Conservation (phyloP, 2,888 invertebrate genomes). For the Nomada ruficornis region DNA sequence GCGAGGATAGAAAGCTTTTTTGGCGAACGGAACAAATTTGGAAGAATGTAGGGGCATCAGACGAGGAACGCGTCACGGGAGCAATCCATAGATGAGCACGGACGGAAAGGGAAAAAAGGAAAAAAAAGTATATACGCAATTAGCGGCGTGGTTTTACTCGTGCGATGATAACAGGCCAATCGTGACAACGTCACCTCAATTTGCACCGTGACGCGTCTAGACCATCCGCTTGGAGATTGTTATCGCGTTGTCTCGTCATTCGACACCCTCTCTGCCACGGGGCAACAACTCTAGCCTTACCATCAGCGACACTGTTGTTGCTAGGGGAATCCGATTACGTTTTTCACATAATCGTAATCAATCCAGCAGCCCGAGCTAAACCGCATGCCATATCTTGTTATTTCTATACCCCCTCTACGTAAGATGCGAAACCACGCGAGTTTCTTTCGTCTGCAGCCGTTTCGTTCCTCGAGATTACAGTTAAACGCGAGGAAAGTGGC, state of each 20-base stretch:
- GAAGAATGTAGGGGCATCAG: slow-evolving; percentile 1
- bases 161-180: slow-evolving; percentile 9
- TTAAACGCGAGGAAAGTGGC: slow-evolving; percentile 1
- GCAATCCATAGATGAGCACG: neutral
- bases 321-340: slow-evolving; percentile 62
- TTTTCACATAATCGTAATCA: slow-evolving; percentile 53
- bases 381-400: slow-evolving; percentile 30
- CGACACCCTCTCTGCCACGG: slow-evolving; percentile 47
- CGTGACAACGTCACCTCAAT: slow-evolving; percentile 18
- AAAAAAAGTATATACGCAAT: neutral
- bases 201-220: slow-evolving; percentile 33
- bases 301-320: slow-evolving; percentile 60
- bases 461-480: neutral
- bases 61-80: too few species aligned
- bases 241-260: slow-evolving; percentile 55
- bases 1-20: neutral
- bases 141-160: neutral
- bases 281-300: slow-evolving; percentile 56
- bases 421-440: neutral
- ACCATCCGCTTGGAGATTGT: slow-evolving; percentile 48
- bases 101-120: neutral
- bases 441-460: neutral
- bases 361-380: slow-evolving; percentile 15
- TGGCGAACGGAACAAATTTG: slow-evolving; percentile 3
- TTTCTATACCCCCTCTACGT: neutral